A percentile compares a stretch with the other conserved stretches of the same genome.
Evolutionary conservation across 2,888 invertebrate genomes (phyloP).

Genomic region (Acanthacorydalis orientalis): DNA sequence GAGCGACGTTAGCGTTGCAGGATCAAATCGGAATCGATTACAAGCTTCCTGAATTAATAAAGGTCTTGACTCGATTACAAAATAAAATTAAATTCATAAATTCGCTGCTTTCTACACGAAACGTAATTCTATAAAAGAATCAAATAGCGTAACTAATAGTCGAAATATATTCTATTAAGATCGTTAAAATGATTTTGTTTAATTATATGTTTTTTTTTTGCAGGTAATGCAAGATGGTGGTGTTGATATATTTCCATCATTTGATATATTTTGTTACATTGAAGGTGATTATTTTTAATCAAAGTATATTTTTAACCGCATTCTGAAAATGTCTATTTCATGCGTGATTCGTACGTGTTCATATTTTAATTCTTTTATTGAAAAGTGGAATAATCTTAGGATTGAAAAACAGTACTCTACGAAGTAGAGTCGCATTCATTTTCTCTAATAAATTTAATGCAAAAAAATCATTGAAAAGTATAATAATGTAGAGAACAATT

Average conservation of each 20-base stretch:
- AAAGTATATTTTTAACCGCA: neutral
- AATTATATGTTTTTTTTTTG: conserved; percentile 7
- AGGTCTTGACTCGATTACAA: conserved; percentile 26
- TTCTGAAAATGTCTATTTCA: neutral
- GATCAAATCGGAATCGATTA: conserved; percentile 40
- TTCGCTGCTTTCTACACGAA: too few relatives aligned
- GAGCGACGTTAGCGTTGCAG: conserved; percentile 41
- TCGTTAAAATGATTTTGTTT: too few relatives aligned
- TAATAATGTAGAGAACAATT: too few relatives aligned
- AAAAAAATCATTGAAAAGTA: too few relatives aligned
- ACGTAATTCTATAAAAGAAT: too few relatives aligned
- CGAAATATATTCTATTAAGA: too few relatives aligned
- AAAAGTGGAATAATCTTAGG: too few relatives aligned
- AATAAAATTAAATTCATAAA: too few relatives aligned
- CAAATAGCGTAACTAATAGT: too few relatives aligned
- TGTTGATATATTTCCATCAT: conserved; percentile 67
- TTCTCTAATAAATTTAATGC: too few relatives aligned
- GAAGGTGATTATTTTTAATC: conserved; percentile 26
- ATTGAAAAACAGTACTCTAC: too few relatives aligned
- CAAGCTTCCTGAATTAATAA: conserved; percentile 38
- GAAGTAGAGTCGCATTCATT: too few relatives aligned
- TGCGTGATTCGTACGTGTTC: neutral
- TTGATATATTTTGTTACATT: conserved; percentile 56
- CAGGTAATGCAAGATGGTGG: conserved; percentile 37
- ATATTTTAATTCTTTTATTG: neutral